Conservation (phyloP, 2,888 invertebrate genomes). For the Coelinius sp. region DNA sequence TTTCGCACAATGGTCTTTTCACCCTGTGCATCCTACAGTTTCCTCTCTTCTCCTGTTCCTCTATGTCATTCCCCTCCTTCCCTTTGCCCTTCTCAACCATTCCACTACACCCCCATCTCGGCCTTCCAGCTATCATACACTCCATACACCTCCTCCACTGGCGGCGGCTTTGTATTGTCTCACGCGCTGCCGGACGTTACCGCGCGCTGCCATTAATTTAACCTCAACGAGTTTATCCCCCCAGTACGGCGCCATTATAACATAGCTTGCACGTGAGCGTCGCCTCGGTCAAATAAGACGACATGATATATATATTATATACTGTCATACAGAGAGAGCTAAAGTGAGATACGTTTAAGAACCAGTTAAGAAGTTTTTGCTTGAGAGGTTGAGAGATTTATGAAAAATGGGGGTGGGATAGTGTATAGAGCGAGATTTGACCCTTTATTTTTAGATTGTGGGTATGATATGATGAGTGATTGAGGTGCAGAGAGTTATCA, state of each 20-base stretch:
- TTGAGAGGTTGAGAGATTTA: background rate
- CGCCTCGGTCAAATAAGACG: slow-evolving; percentile 20
- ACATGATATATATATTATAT: slow-evolving; percentile 8
- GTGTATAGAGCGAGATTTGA: no score
- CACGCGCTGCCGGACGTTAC: slow-evolving; percentile 54
- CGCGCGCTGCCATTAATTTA: slow-evolving; percentile 57
- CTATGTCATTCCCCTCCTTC: slow-evolving; percentile 31
- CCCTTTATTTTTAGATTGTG: background rate
- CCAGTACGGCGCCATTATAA: slow-evolving; percentile 49
- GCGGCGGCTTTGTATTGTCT: slow-evolving; percentile 59
- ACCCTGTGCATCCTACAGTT: slow-evolving; percentile 43
- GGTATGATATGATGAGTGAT: background rate
- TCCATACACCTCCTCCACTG: slow-evolving; percentile 7
- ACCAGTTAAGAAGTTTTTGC: background rate
- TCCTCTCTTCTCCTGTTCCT: slow-evolving; percentile 14
- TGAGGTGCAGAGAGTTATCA: background rate
- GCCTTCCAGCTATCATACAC: slow-evolving; percentile 34
- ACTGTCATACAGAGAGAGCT: background rate
- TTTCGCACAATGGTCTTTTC: slow-evolving; percentile 61
- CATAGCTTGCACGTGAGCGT: slow-evolving; percentile 42
- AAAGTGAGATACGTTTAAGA: background rate
- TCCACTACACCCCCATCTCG: slow-evolving; percentile 7
- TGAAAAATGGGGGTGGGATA: background rate
- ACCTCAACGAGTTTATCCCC: slow-evolving; percentile 56
- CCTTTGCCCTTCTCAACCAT: slow-evolving; percentile 36